A percentile compares a stretch with the other conserved stretches of the same genome.
Evolutionary conservation across 1,140 invertebrate genomes (phyloP).

Genomic region (Dufourea novaeangliae): DNA sequence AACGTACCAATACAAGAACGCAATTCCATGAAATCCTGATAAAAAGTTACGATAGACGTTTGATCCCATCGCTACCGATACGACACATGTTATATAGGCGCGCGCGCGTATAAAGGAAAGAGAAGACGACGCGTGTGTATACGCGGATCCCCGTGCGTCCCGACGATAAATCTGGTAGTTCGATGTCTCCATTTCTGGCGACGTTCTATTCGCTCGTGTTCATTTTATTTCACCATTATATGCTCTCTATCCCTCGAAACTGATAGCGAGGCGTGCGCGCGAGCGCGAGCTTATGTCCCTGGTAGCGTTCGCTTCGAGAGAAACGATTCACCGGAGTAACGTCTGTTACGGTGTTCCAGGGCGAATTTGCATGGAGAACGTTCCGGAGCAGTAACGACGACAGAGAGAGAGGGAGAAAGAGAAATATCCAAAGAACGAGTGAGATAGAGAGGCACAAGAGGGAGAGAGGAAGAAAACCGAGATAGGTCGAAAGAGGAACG

Average conservation of each 20-base stretch:
- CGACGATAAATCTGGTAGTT: conserved; percentile 53
- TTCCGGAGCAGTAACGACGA: conserved; percentile 5
- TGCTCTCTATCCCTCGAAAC: conserved; percentile 30
- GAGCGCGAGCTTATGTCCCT: conserved; percentile 8
- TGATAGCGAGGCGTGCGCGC: conserved; percentile 27
- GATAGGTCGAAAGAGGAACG: not conserved
- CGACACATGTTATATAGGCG: conserved; percentile 22
- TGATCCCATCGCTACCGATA: not conserved
- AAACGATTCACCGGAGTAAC: conserved; percentile 18
- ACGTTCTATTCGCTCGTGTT: conserved; percentile 35
- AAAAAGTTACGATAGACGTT: not conserved
- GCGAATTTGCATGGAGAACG: conserved; percentile 47
- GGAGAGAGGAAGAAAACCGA: not conserved
- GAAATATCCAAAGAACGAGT: not conserved
- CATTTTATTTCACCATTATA: conserved; percentile 56
- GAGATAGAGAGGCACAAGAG: not conserved
- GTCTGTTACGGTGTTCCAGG: conserved; percentile 42
- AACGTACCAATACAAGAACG: no score
- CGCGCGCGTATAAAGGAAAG: not conserved
- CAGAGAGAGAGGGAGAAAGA: not conserved
- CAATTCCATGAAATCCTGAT: not conserved
- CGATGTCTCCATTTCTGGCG: conserved; percentile 57
- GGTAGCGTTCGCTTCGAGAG: not conserved
- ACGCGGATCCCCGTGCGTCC: conserved; percentile 7
- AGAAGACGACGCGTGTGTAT: not conserved